Evolutionary conservation across 2,797 vertebrate genomes (phyloP), one percentile per base, ranked within the genome.

Genomic region (Mastacembelus armatus): DNA sequence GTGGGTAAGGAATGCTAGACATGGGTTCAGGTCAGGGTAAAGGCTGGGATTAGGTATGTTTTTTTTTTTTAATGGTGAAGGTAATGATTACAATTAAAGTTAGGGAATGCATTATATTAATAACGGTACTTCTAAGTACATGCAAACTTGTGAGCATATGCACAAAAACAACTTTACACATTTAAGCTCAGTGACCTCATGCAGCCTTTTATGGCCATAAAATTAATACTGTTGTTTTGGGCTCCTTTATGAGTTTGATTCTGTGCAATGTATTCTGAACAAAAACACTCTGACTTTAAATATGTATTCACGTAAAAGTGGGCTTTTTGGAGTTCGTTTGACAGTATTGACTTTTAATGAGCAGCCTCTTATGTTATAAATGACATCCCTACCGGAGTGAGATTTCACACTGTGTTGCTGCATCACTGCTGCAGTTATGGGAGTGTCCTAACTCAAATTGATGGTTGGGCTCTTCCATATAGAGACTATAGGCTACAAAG

Each of bases 381-480:
- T 66, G 45, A 71, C 49, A 61, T 58, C 74, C 48, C 52, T 58
- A 67, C 56, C 68, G 64, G 50, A 75, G 66, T 57, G 54, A 82
- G 54, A 62, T 71, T 49, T 76, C 74, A 81, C 66, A 77, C 62
- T 71, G 80, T 69, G 82, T 24, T 74, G 60, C 71, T 48, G 42
- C 48, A 47, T 49, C 63, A 62, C 60, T 67, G 69, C 67, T 74
- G 67, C 44, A 43, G 64, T 26, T 24, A 4, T 21, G 43, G 60
- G 51, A 66, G 59, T 22, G 40, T 38, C 47, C 38, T 19, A 44
- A 71, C 48, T 80, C 56, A 71, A 81, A 80, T 56, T 45, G 33
- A 79, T 71, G 51, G 45, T 8, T 18, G 15, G 42, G 35, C 59
- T 40, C 32, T 54, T 71, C 27, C 52, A 54, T 66, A 78, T 66